These are phyloP conservation scores for Oryctolagus cuniculus DNA, from an alignment of 2,113 vertebrate species.

Conservation along the genomic window DNA sequence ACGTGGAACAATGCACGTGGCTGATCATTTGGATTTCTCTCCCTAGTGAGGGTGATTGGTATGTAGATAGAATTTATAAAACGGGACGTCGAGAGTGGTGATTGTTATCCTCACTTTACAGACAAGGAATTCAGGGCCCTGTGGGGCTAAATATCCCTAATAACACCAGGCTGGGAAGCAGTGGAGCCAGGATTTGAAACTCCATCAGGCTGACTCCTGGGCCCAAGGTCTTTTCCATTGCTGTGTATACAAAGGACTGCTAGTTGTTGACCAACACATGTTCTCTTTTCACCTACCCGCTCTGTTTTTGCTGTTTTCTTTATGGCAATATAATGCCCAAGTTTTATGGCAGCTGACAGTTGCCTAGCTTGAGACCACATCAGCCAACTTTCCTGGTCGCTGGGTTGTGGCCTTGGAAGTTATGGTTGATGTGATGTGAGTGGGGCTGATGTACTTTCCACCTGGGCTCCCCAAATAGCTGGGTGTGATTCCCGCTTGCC, in stretches of 20 bases:
- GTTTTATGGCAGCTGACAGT: background rate
- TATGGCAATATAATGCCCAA: background rate
- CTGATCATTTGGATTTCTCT: background rate
- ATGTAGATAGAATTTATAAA: background rate
- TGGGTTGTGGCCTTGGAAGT: background rate
- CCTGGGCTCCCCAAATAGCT: background rate
- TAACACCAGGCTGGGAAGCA: background rate
- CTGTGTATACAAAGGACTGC: no score
- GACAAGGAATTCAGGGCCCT: background rate
- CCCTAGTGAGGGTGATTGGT: background rate
- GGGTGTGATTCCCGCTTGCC: background rate
- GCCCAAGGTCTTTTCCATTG: background rate
- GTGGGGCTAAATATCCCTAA: background rate
- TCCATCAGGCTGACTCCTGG: background rate
- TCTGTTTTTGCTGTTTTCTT: background rate
- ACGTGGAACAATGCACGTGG: fast-evolving
- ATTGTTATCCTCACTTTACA: background rate
- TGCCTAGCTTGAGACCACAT: background rate
- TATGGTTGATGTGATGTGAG: background rate
- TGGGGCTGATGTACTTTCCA: background rate
- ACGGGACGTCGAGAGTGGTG: background rate
- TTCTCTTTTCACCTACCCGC: no score
- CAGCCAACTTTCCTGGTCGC: background rate
- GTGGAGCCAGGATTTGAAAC: background rate
- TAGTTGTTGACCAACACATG: fast-evolving